These are phyloP conservation scores for Alligator mississippiensis DNA, from an alignment of 2,113 vertebrate genomes.

Conservation along the genomic window DNA sequence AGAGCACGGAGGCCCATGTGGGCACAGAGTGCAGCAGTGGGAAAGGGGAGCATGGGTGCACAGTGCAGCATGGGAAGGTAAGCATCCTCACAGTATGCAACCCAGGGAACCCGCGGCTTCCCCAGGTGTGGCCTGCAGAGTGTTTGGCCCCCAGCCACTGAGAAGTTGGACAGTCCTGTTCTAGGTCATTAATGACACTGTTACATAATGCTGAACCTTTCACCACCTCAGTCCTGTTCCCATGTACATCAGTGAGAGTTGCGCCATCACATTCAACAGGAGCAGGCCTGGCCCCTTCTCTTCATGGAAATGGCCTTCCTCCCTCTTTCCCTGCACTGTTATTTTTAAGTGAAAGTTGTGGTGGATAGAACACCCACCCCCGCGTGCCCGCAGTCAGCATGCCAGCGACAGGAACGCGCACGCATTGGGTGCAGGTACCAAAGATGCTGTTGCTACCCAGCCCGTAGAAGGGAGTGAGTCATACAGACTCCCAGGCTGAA, in stretches of 20 bases:
- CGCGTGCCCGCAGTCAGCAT: accelerated
- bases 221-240: not conserved
- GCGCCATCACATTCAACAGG: not conserved
- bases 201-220: not conserved
- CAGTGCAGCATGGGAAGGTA: too few relatives aligned
- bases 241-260: not conserved
- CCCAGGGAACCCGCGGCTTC: too few relatives aligned
- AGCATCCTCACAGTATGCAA: too few relatives aligned
- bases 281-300: not conserved
- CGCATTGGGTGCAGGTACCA: not conserved
- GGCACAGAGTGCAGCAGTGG: too few relatives aligned
- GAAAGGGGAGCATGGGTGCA: too few relatives aligned
- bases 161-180: too few relatives aligned
- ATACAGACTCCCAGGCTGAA: accelerated
- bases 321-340: not conserved
- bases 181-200: not conserved
- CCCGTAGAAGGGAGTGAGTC: accelerated
- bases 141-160: too few relatives aligned
- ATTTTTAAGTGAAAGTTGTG: not conserved
- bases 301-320: not conserved
- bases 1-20: too few relatives aligned
- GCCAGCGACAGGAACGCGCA: not conserved
- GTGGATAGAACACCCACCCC: not conserved
- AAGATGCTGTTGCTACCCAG: not conserved
- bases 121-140: too few relatives aligned